Evolutionary conservation across 2,797 vertebrate species (phyloP).

Genomic region (Sitta carolinensis): DNA sequence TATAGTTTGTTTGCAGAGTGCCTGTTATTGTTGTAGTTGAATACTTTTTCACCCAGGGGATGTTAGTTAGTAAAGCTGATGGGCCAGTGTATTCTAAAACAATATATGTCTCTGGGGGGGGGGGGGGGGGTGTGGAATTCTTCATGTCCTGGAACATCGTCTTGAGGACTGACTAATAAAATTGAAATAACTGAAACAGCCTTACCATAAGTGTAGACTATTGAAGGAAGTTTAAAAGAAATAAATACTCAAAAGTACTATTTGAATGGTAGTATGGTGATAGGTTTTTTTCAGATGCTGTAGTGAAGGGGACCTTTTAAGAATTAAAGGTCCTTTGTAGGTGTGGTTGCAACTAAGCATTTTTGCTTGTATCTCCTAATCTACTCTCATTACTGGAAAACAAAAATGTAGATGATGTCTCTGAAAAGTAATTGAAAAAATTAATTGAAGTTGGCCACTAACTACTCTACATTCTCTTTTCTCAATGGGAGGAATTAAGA

Average conservation of each 20-base stretch:
- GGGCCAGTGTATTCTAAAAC: neutral
- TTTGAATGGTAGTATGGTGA: neutral
- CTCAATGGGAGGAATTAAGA: neutral
- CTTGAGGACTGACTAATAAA: neutral
- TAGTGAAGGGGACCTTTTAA: neutral
- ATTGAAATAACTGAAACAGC: neutral
- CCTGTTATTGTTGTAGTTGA: neutral
- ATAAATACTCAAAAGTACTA: neutral
- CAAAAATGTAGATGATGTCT: neutral
- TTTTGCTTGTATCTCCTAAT: neutral
- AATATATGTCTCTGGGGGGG: neutral
- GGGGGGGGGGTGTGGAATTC: neutral
- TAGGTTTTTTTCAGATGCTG: neutral
- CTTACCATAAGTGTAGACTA: neutral
- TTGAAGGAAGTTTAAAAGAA: neutral
- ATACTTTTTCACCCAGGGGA: neutral
- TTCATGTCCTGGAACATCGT: neutral
- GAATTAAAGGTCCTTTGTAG: neutral
- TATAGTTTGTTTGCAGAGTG: neutral
- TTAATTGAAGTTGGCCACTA: neutral
- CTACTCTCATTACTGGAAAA: neutral
- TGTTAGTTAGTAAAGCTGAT: neutral
- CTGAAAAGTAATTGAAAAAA: neutral
- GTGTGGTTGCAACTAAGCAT: neutral
- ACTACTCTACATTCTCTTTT: neutral